These are phyloP conservation scores for Oophaga sylvatica DNA, from an alignment of 2,797 vertebrate species.

Conservation along the genomic window DNA sequence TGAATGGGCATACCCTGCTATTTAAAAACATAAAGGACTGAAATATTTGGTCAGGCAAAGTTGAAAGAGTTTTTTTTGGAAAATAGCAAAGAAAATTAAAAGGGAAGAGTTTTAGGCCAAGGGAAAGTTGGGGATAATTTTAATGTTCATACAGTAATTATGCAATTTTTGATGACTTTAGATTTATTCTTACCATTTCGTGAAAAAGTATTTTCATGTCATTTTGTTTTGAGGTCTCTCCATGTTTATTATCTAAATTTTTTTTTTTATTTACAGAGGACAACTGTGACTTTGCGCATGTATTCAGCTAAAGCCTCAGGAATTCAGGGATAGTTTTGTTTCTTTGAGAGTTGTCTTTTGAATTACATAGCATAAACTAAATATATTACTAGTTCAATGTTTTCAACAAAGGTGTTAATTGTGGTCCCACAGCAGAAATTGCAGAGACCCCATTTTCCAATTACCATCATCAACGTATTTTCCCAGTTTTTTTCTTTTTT, in stretches of 20 bases:
- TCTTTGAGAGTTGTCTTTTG: neutral
- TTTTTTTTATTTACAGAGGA: neutral
- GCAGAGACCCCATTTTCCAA: no score
- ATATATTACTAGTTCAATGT: neutral
- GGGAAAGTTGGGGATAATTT: neutral
- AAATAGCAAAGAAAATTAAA: constrained; percentile 26
- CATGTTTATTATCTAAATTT: neutral
- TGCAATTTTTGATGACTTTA: neutral
- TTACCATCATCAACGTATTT: no score
- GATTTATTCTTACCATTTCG: neutral
- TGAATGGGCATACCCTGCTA: constrained; percentile 36
- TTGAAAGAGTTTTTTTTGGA: neutral
- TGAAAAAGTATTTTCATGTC: neutral
- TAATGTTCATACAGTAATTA: neutral
- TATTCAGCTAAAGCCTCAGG: neutral
- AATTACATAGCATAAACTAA: neutral
- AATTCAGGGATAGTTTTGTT: neutral
- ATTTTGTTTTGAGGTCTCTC: neutral
- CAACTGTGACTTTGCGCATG: neutral
- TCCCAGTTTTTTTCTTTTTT: no score
- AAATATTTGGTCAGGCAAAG: constrained; percentile 32
- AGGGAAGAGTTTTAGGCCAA: neutral
- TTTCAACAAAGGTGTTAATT: neutral
- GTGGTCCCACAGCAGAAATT: no score
- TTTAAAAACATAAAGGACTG: constrained; percentile 46